Evolutionary conservation across 1,140 invertebrate genomes (phyloP).

Genomic region (Acromyrmex echinatior): DNA sequence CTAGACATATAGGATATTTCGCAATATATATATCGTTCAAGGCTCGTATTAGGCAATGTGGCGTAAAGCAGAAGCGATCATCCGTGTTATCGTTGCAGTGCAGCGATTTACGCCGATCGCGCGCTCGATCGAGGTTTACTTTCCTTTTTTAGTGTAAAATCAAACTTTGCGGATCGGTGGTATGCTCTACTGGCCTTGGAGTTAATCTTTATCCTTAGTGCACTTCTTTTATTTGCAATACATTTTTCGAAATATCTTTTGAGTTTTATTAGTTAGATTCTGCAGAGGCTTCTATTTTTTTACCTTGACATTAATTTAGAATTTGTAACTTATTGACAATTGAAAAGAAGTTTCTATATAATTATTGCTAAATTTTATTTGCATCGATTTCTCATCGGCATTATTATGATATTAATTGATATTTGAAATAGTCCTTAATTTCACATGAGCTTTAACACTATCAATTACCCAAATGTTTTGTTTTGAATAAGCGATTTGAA

Average conservation of each 20-base stretch:
- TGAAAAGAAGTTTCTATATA: background rate
- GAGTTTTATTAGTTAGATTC: background rate
- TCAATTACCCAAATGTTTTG: background rate
- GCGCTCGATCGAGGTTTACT: slow-evolving; percentile 65
- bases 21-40: slow-evolving; percentile 35
- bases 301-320: background rate
- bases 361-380: background rate
- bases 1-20: slow-evolving; percentile 47
- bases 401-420: background rate
- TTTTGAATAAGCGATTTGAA: background rate
- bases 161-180: slow-evolving; percentile 13
- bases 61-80: slow-evolving; percentile 67
- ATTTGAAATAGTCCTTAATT: background rate
- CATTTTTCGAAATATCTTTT: background rate
- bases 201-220: slow-evolving; percentile 45
- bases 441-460: background rate
- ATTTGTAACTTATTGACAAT: background rate
- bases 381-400: background rate
- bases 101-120: slow-evolving; percentile 64
- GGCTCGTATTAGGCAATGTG: slow-evolving; percentile 70
- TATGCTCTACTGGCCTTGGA: slow-evolving; percentile 54
- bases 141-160: slow-evolving; percentile 68
- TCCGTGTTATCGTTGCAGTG: slow-evolving; percentile 55
- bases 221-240: background rate
- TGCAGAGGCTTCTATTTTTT: background rate